Conservation (phyloP, 37 sponge, comb jelly and placozoan species). For the Chondrosia reniformis region DNA sequence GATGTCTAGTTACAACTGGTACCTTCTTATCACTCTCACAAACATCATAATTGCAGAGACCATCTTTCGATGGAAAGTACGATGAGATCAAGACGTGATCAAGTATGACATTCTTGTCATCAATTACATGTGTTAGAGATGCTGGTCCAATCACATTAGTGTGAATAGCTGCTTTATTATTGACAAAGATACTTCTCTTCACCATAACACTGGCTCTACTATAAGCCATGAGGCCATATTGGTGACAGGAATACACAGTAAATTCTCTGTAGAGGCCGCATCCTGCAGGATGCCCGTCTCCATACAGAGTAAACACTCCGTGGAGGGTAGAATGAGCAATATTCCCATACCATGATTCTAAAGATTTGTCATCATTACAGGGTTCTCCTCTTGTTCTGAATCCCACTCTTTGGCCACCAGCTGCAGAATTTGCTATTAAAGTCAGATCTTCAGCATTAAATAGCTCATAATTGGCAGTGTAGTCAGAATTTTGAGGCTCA, state of each 20-base stretch:
- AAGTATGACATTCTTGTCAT: constrained; percentile 49
- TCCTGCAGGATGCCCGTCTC: constrained; percentile 58
- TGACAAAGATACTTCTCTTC: constrained; percentile 38
- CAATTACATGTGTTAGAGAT: constrained; percentile 39
- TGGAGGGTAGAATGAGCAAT: constrained; percentile 83
- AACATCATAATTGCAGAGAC: no score
- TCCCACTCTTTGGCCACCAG: constrained; percentile 71
- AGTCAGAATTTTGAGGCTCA: constrained; percentile 42
- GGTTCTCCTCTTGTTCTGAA: constrained; percentile 83
- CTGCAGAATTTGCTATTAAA: constrained; percentile 61
- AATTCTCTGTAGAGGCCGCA: constrained; percentile 55
- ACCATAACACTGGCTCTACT: constrained; percentile 46
- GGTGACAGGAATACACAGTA: constrained; percentile 64
- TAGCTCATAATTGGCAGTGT: constrained; percentile 73
- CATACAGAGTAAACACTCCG: constrained; percentile 60
- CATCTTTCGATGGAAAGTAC: neutral
- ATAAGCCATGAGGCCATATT: constrained; percentile 78
- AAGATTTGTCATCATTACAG: constrained; percentile 34
- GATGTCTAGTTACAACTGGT: constrained; percentile 49
- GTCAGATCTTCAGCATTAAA: constrained; percentile 20
- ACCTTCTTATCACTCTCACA: constrained; percentile 35
- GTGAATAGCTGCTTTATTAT: constrained; percentile 74
- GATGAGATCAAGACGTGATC: constrained; percentile 47
- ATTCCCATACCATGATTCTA: constrained; percentile 48
- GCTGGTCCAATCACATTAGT: constrained; percentile 69